These are phyloP conservation scores for Drosophila tripunctata DNA, from an alignment of 2,888 invertebrate genomes.

Conservation along the genomic window DNA sequence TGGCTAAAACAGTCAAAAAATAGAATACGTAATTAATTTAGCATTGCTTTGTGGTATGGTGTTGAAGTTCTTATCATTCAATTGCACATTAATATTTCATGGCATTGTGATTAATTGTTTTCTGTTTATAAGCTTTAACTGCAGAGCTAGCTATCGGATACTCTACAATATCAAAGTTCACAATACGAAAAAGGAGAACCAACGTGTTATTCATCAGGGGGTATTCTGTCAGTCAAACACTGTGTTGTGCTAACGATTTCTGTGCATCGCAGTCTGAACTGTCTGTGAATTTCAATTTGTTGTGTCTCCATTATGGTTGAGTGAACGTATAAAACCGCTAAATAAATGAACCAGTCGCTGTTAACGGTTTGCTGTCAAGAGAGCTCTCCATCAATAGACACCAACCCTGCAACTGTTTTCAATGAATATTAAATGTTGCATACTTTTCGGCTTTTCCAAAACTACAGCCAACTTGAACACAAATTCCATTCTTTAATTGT, in stretches of 20 bases:
- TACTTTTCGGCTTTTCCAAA: slow-evolving; percentile 11
- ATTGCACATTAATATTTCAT: slow-evolving; percentile 8
- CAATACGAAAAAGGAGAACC: too few relatives aligned
- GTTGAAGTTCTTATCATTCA: neutral
- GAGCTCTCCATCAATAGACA: too few relatives aligned
- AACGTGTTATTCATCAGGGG: too few relatives aligned
- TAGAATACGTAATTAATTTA: slow-evolving; percentile 10
- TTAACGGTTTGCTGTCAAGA: neutral
- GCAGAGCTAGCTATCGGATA: too few relatives aligned
- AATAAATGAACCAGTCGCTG: neutral
- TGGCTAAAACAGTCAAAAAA: neutral
- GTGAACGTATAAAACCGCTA: neutral
- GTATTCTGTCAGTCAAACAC: neutral
- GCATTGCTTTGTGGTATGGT: neutral
- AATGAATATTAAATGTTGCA: slow-evolving; percentile 21
- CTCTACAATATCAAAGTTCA: too few relatives aligned
- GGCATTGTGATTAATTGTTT: slow-evolving; percentile 5
- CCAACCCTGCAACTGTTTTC: neutral
- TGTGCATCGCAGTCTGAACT: neutral
- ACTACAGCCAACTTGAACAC: neutral
- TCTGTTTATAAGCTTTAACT: too few relatives aligned
- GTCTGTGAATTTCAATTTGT: slow-evolving; percentile 7
- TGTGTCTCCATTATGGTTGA: neutral
- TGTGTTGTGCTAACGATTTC: neutral
- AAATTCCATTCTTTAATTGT: neutral